Evolutionary conservation across 2,113 vertebrate genomes (phyloP).

Genomic region (Colaptes auratus): DNA sequence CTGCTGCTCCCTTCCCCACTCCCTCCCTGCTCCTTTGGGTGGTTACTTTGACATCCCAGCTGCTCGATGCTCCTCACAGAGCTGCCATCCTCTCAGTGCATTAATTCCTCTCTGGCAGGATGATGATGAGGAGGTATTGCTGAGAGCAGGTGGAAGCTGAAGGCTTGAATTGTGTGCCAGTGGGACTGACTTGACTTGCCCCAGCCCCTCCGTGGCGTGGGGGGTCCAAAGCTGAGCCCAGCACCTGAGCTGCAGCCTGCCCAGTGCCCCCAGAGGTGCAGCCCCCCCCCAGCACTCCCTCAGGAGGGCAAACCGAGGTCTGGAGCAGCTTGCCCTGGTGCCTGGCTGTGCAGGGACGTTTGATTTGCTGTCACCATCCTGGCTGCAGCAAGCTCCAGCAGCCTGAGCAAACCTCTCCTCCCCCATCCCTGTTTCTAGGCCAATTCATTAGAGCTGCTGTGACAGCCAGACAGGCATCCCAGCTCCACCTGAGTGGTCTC

Average conservation of each 20-base stretch:
- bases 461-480: neutral
- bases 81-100: neutral
- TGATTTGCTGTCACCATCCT: neutral
- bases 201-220: too few relatives aligned
- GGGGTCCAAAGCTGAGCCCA: too few relatives aligned
- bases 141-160: neutral
- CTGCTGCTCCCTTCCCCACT: too few relatives aligned
- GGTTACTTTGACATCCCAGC: neutral
- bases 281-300: accelerated
- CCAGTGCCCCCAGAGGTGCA: neutral
- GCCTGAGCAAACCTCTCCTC: neutral
- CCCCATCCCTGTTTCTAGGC: neutral
- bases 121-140: neutral
- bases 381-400: neutral
- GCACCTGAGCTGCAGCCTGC: too few relatives aligned
- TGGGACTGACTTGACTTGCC: neutral
- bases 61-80: neutral
- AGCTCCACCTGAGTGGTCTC: neutral
- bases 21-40: accelerated
- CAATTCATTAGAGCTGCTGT: neutral
- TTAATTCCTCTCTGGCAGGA: neutral
- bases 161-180: neutral
- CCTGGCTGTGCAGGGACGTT: neutral
- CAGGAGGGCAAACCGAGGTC: accelerated
- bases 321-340: accelerated